Conservation (phyloP, 2,113 vertebrate genomes). For the Capreolus pygargus region DNA sequence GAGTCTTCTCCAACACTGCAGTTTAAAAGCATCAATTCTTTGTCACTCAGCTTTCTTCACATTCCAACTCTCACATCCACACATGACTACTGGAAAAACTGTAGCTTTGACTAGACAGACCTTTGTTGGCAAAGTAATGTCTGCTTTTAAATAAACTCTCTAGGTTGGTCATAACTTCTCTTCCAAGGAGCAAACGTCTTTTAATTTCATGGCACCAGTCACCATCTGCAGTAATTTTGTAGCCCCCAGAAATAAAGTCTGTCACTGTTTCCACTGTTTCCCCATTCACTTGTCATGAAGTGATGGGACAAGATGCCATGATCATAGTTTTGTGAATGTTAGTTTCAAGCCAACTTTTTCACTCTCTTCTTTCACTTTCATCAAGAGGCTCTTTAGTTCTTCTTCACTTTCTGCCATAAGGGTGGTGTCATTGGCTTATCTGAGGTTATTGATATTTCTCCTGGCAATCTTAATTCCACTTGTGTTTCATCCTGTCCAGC, state of each 20-base stretch:
- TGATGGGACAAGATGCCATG: not conserved
- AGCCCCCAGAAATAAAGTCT: not conserved
- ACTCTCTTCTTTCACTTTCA: not conserved
- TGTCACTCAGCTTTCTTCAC: not conserved
- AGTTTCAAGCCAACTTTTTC: not conserved
- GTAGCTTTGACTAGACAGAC: not conserved
- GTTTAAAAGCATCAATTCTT: not conserved
- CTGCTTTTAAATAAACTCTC: not conserved
- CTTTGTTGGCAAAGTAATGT: not conserved
- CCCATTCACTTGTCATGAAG: not conserved
- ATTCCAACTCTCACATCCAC: not conserved
- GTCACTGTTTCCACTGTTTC: not conserved
- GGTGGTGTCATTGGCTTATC: not conserved
- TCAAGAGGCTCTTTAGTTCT: not conserved
- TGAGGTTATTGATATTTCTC: not conserved
- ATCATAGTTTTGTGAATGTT: not conserved
- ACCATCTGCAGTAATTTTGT: not conserved
- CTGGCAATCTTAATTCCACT: not conserved
- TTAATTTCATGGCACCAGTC: not conserved
- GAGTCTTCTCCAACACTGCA: not conserved
- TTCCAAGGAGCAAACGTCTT: not conserved
- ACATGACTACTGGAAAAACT: not conserved
- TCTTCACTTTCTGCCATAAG: not conserved
- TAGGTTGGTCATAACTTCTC: not conserved
- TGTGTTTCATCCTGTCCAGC: fast-evolving